Conservation (phyloP, 2,888 invertebrate species). For the Anthophora plumipes region DNA sequence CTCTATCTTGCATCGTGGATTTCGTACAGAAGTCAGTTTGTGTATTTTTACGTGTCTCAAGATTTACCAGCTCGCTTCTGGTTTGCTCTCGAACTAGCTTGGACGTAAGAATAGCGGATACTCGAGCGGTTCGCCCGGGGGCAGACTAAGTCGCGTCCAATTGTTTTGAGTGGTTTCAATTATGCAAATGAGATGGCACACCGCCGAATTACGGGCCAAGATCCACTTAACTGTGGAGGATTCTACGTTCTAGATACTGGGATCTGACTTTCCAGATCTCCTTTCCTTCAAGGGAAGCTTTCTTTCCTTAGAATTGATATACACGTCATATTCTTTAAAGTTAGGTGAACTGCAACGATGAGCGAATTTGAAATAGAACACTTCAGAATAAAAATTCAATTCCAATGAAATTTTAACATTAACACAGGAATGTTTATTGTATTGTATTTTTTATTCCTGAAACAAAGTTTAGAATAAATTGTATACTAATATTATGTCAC, state of each 20-base stretch:
- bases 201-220: constrained; percentile 68
- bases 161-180: constrained; percentile 81
- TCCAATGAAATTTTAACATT: too few species aligned
- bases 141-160: constrained; percentile 75
- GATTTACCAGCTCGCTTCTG: constrained; percentile 38
- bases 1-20: neutral
- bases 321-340: neutral
- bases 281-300: neutral
- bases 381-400: neutral
- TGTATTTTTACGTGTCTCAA: constrained; percentile 36
- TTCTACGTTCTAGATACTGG: constrained; percentile 61
- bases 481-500: neutral
- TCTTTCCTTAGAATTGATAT: neutral
- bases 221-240: constrained; percentile 68
- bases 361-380: too few species aligned
- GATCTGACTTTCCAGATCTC: constrained; percentile 3
- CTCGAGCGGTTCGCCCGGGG: constrained; percentile 50
- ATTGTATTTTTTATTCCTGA: neutral
- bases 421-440: neutral
- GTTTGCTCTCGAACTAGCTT: constrained; percentile 29
- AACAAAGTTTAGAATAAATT: neutral
- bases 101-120: constrained; percentile 60
- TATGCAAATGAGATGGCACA: constrained; percentile 78
- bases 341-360: neutral
- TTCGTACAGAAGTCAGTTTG: constrained; percentile 14